These are phyloP conservation scores for Melanerpes aurifrons DNA, from an alignment of 2,113 vertebrate genomes.

Conservation along the genomic window DNA sequence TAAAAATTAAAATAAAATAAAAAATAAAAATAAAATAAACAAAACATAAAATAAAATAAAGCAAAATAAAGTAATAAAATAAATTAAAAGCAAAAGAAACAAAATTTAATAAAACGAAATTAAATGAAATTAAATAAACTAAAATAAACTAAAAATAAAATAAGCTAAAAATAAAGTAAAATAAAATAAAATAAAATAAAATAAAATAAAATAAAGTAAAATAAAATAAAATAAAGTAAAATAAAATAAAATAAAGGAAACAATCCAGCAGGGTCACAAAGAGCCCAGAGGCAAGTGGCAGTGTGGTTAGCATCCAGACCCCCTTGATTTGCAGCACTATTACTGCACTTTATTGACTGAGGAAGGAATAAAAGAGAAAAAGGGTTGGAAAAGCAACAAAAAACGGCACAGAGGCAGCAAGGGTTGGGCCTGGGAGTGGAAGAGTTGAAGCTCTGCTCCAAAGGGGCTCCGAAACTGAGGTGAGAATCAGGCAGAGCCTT, in stretches of 20 bases:
- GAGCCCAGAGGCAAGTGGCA: neutral
- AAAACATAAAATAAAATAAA: neutral
- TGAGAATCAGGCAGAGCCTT: rapidly evolving
- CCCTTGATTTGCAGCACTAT: constrained; percentile 19
- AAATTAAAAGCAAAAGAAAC: no score
- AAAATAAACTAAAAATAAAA: neutral
- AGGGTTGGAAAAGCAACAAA: neutral
- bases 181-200: no score
- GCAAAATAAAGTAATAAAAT: neutral
- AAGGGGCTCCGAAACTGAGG: neutral
- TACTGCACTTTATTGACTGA: constrained; percentile 1
- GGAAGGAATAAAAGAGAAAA: neutral
- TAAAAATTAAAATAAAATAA: no score
- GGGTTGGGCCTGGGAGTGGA: neutral
- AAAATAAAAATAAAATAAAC: no score
- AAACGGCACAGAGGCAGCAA: neutral
- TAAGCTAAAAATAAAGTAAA: no score
- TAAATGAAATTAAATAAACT: no score
- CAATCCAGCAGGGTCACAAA: neutral
- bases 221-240: neutral
- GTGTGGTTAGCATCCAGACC: neutral
- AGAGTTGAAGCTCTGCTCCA: neutral
- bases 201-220: no score
- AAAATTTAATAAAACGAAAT: no score
- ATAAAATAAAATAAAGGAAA: neutral